Conservation (phyloP, 2,113 vertebrate genomes). For the Nanger granti region DNA sequence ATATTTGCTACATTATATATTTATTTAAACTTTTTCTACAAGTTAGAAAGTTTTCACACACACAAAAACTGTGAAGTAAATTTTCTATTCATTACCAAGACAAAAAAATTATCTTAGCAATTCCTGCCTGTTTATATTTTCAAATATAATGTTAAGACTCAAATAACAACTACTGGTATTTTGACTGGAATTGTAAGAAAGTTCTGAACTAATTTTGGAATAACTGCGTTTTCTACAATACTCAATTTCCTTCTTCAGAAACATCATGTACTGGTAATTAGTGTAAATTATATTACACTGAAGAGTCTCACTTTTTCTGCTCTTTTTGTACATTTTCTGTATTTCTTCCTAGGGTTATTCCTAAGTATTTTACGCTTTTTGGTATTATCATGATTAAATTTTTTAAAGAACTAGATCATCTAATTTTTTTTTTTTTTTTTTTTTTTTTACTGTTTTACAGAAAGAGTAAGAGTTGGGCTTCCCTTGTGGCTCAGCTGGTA, state of each 20-base stretch:
- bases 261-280: not conserved
- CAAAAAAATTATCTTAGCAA: not conserved
- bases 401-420: not conserved
- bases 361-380: not conserved
- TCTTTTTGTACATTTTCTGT: not conserved
- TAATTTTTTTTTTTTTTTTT: not conserved
- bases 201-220: conserved; percentile 10
- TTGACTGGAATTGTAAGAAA: not conserved
- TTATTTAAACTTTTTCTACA: not conserved
- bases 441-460: not conserved
- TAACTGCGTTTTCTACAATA: not conserved
- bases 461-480: not conserved
- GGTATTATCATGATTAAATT: not conserved
- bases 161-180: not conserved
- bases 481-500: not conserved
- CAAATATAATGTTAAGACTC: not conserved
- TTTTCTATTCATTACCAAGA: not conserved
- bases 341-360: not conserved
- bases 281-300: not conserved
- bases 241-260: not conserved
- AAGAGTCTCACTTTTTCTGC: not conserved
- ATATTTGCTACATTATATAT: not conserved
- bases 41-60: conserved; percentile 19
- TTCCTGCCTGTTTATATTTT: not conserved
- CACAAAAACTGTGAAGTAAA: not conserved